phyloP scores from a whole-genome alignment of 2,113 vertebrate genomes.

The Fregata magnificens region DNA sequence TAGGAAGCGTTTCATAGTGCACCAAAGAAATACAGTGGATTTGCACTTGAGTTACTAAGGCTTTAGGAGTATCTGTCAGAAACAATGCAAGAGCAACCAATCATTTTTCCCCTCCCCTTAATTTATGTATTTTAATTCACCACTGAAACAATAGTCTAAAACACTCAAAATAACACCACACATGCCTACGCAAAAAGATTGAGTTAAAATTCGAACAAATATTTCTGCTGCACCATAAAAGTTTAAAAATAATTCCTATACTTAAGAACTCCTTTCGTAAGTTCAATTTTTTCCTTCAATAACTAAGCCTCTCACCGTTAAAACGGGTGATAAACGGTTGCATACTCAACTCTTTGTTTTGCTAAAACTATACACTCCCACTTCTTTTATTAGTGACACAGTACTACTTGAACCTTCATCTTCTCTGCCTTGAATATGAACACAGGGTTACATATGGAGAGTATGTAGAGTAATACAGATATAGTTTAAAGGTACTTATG shows the following conservation, averaged over 20 bases:
- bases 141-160: not conserved
- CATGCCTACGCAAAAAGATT: not conserved
- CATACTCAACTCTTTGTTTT: not conserved
- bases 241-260: not conserved
- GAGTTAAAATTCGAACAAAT: not conserved
- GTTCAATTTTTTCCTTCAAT: not conserved
- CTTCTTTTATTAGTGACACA: not conserved
- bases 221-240: not conserved
- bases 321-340: accelerated
- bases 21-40: not conserved
- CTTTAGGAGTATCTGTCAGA: not conserved
- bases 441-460: not conserved
- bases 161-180: not conserved
- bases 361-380: not conserved
- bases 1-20: not conserved
- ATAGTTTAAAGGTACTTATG: not conserved
- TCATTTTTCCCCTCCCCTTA: not conserved
- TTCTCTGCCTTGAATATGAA: not conserved
- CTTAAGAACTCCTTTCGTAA: not conserved
- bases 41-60: not conserved
- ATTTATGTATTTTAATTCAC: not conserved
- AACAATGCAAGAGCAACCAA: not conserved
- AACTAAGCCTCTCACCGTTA: not conserved
- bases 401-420: not conserved
- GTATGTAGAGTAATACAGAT: not conserved